These are phyloP conservation scores for Brachypalpus laphriformis DNA, from an alignment of 2,888 invertebrate species.

Conservation along the genomic window DNA sequence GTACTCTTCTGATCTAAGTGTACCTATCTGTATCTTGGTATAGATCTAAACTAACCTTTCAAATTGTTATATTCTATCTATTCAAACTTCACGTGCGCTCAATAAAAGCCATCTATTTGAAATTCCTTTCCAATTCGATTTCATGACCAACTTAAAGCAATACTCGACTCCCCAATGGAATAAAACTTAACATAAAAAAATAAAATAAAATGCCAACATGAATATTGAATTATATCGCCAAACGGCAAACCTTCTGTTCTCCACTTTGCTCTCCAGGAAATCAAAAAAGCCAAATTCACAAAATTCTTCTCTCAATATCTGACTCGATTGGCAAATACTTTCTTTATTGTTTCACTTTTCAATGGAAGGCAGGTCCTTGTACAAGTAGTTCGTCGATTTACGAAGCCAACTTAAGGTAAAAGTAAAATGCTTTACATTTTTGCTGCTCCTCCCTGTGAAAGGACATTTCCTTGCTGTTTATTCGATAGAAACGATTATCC, in stretches of 20 bases:
- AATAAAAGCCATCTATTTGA: no score
- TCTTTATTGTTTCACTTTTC: conserved; percentile 53
- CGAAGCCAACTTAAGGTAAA: conserved; percentile 40
- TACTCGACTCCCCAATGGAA: not conserved
- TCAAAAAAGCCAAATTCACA: conserved; percentile 32
- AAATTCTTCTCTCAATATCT: conserved; percentile 29
- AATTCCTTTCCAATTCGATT: no score
- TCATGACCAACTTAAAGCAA: not conserved
- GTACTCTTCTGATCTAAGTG: no score
- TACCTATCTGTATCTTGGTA: no score
- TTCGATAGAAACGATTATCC: conserved; percentile 54
- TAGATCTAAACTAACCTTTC: no score
- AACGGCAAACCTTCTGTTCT: conserved; percentile 20
- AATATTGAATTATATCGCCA: conserved; percentile 43
- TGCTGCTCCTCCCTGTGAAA: conserved; percentile 3
- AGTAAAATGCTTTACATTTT: conserved; percentile 38
- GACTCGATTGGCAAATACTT: conserved; percentile 36
- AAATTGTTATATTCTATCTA: no score
- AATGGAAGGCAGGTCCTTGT: conserved; percentile 24
- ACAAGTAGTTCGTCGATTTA: conserved; percentile 42
- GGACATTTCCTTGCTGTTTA: conserved; percentile 49
- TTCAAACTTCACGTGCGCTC: no score
- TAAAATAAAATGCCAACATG: conserved; percentile 22
- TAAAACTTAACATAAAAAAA: conserved; percentile 42
- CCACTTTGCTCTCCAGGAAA: conserved; percentile 39